phyloP scores from a whole-genome alignment of 2,113 vertebrate species.

The Anhinga rufa region DNA sequence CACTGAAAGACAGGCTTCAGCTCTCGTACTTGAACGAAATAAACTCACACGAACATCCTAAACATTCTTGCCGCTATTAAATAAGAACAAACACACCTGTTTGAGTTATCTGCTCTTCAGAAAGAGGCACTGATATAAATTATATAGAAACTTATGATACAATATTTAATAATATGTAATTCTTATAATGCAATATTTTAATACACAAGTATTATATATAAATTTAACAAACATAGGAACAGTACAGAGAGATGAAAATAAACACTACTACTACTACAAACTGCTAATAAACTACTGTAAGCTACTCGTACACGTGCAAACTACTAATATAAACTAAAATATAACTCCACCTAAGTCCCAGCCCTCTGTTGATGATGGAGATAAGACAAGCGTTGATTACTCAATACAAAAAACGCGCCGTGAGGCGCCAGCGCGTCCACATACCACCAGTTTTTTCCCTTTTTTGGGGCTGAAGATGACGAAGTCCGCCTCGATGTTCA shows the following conservation, averaged over 20 bases:
- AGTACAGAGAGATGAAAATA: accelerated
- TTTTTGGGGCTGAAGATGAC: conserved; percentile 84
- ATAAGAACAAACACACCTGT: not conserved
- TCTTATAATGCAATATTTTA: not conserved
- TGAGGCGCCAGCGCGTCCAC: not conserved
- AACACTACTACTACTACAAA: too few species aligned
- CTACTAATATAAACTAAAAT: not conserved
- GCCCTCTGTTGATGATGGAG: accelerated
- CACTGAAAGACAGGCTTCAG: not conserved
- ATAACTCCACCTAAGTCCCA: not conserved
- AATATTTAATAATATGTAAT: not conserved
- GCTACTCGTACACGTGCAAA: not conserved
- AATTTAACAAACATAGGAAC: accelerated
- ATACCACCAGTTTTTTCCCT: conserved; percentile 85
- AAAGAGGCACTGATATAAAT: accelerated
- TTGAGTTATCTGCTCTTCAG: not conserved
- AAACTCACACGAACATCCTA: not conserved
- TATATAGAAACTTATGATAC: accelerated
- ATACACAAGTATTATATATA: accelerated
- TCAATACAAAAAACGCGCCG: not conserved
- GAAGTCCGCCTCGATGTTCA: conserved; percentile 89
- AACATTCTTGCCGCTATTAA: not conserved
- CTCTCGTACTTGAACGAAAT: not conserved
- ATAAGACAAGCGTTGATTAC: not conserved
- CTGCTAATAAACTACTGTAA: not conserved